Evolutionary conservation across 2,888 invertebrate species (phyloP).

Genomic region (Caenorhabditis sp.): DNA sequence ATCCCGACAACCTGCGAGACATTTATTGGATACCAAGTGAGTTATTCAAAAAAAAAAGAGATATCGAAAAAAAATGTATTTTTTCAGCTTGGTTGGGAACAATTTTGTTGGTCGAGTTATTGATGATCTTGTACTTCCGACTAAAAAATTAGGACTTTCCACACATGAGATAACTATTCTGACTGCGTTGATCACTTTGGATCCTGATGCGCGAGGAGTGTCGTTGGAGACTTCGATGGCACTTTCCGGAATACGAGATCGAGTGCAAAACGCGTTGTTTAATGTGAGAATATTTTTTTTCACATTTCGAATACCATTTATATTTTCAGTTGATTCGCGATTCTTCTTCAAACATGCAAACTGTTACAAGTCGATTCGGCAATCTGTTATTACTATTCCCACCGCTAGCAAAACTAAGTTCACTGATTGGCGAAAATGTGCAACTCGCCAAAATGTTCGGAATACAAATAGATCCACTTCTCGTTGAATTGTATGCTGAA

Average conservation of each 20-base stretch:
- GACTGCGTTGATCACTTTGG: conserved; percentile 62
- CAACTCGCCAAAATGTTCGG: conserved; percentile 68
- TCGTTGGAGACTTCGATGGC: conserved; percentile 38
- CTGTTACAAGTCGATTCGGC: conserved; percentile 64
- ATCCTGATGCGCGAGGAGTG: conserved; percentile 53
- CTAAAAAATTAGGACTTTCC: conserved; percentile 51
- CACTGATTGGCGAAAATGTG: conserved; percentile 65
- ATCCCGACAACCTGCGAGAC: conserved; percentile 56
- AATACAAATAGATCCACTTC: conserved; percentile 60
- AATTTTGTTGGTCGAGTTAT: conserved; percentile 63
- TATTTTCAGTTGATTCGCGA: conserved; percentile 57
- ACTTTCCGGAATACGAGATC: conserved; percentile 54
- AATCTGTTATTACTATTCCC: conserved; percentile 65
- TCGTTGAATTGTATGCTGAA: conserved; percentile 61
- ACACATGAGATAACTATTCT: conserved; percentile 62
- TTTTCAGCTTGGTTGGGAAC: conserved; percentile 59
- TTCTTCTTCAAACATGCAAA: conserved; percentile 44
- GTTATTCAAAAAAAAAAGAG: background rate
- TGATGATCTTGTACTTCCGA: conserved; percentile 65
- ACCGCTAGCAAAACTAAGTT: conserved; percentile 63
- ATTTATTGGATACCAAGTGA: conserved; percentile 63
- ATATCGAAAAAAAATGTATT: too few relatives aligned
- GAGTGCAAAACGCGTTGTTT: conserved; percentile 64
- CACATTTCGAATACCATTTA: background rate
- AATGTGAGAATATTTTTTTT: conserved; percentile 23